A percentile compares a stretch with the other conserved stretches of the same genome.
Conservation (phyloP, 1,140 invertebrate genomes). For the Zaprionus taronus region DNA sequence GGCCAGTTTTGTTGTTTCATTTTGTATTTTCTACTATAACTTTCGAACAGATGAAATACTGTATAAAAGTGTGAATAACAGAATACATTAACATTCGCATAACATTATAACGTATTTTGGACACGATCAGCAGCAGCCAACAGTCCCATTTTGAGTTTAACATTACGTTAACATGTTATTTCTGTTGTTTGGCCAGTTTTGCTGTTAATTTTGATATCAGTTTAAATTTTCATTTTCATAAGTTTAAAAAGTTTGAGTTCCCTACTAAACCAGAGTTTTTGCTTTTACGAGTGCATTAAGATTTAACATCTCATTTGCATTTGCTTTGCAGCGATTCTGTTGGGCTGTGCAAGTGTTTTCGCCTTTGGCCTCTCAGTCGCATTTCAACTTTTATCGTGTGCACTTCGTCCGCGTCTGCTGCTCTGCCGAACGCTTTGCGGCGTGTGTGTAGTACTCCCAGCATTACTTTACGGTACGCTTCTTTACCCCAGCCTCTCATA, state of each 20-base stretch:
- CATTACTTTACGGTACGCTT: constrained; percentile 35
- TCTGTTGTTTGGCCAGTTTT: neutral
- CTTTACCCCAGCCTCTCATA: constrained; percentile 46
- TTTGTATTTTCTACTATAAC: neutral
- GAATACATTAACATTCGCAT: neutral
- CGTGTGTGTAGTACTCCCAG: constrained; percentile 52
- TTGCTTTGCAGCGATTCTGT: constrained; percentile 13
- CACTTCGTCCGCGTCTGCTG: constrained; percentile 43
- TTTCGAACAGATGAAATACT: neutral
- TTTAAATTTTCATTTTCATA: neutral
- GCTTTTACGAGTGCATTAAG: neutral
- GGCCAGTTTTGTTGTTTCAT: neutral
- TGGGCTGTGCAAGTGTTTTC: constrained; percentile 10
- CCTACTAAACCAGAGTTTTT: neutral
- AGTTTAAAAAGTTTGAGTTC: neutral
- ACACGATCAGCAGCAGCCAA: neutral
- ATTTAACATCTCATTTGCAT: constrained; percentile 7
- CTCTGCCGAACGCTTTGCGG: constrained; percentile 40
- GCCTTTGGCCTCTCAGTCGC: constrained; percentile 53
- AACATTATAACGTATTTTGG: constrained; percentile 2
- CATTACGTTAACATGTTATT: neutral
- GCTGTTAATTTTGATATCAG: constrained; percentile 15
- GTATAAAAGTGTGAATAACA: neutral
- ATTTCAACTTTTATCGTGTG: constrained; percentile 56
- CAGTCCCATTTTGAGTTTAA: constrained; percentile 16